These are phyloP conservation scores for Cotesia typhae DNA, from an alignment of 1,140 invertebrate genomes.

Conservation along the genomic window DNA sequence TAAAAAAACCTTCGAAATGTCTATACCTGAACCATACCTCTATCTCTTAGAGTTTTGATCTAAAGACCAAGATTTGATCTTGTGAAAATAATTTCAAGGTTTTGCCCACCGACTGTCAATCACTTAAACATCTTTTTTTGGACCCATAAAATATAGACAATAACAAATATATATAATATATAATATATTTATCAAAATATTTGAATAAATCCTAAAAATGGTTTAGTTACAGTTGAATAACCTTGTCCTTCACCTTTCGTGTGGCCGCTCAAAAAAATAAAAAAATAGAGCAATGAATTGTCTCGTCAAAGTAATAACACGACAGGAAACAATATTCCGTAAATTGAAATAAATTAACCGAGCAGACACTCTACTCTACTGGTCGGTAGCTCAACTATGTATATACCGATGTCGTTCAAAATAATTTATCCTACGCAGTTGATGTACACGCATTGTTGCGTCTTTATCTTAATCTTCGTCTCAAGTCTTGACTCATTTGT, in stretches of 20 bases:
- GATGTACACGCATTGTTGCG: background rate
- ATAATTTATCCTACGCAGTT: slow-evolving; percentile 52
- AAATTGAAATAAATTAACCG: slow-evolving; percentile 58
- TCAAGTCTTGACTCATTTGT: background rate
- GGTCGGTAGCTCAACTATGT: no score
- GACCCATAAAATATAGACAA: no score
- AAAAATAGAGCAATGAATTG: slow-evolving; percentile 4
- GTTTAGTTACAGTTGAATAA: slow-evolving; percentile 10
- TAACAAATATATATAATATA: background rate
- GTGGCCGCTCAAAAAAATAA: background rate
- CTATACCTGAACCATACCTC: background rate
- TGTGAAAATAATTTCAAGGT: slow-evolving; percentile 23
- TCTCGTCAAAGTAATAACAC: slow-evolving; percentile 34
- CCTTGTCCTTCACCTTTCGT: slow-evolving; percentile 20
- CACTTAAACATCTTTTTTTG: no score
- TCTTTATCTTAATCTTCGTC: slow-evolving; percentile 17
- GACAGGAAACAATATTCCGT: slow-evolving; percentile 57
- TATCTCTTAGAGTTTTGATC: no score
- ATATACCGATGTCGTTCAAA: slow-evolving; percentile 39
- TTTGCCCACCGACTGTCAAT: slow-evolving; percentile 40
- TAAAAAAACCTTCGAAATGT: slow-evolving; percentile 46
- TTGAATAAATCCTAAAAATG: no score
- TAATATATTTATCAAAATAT: no score
- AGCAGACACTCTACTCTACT: slow-evolving; percentile 41
- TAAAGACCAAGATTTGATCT: background rate